These are phyloP conservation scores for Sebastes steindachneri DNA, from an alignment of 2,797 vertebrate genomes.

Conservation along the genomic window DNA sequence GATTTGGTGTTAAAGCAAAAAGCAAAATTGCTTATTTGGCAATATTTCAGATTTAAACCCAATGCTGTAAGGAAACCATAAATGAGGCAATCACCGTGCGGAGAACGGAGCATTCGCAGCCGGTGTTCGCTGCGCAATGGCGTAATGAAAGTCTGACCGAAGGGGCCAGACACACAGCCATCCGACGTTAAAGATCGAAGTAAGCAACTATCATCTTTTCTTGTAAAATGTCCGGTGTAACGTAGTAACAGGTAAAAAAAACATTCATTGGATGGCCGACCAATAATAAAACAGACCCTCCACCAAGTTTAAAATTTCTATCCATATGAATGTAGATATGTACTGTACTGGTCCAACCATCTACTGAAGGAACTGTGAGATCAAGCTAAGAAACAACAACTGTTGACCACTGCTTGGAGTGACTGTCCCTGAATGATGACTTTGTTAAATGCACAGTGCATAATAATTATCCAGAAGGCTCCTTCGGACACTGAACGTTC, in stretches of 20 bases:
- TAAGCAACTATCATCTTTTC: no score
- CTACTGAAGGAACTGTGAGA: neutral
- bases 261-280: neutral
- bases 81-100: no score
- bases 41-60: no score
- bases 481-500: slow-evolving; percentile 47
- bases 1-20: no score
- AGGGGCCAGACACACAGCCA: no score
- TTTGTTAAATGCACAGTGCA: slow-evolving; percentile 57
- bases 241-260: neutral
- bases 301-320: neutral
- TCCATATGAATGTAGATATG: neutral
- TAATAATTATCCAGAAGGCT: slow-evolving; percentile 45
- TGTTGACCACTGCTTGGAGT: slow-evolving; percentile 25
- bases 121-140: accelerated
- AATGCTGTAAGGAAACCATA: no score
- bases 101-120: no score
- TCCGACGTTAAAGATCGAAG: no score
- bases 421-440: slow-evolving; percentile 74
- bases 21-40: no score
- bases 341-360: neutral
- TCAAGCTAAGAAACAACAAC: slow-evolving; percentile 26
- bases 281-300: neutral
- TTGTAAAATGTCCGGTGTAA: neutral
- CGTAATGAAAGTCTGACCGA: accelerated